Percentiles rank a stretch among this genome's conserved stretches.
Evolutionary conservation across 2,888 invertebrate genomes (phyloP).

Genomic region (Busseola fusca): DNA sequence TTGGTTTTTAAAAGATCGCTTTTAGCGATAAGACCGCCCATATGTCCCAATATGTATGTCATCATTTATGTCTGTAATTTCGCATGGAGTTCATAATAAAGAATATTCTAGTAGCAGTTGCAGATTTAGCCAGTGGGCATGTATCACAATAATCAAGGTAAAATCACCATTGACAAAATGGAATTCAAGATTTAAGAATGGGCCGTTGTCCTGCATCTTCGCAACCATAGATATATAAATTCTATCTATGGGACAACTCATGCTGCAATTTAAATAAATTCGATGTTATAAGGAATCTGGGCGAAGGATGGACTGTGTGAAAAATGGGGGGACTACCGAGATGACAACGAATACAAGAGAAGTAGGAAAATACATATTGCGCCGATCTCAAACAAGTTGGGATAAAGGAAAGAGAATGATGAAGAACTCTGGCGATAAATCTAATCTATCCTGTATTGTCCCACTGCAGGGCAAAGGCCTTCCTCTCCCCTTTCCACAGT

Average conservation of each 20-base stretch:
- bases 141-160: too few relatives aligned
- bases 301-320: neutral
- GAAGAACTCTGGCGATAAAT: neutral
- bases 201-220: neutral
- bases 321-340: neutral
- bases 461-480: too few relatives aligned
- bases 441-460: too few relatives aligned
- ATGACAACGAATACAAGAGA: neutral
- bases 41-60: neutral
- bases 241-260: neutral
- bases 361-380: neutral
- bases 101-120: too few relatives aligned
- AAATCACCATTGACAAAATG: neutral
- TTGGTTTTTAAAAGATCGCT: neutral
- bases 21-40: neutral
- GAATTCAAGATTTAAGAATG: neutral
- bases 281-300: neutral
- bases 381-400: neutral
- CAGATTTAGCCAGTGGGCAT: neutral
- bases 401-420: neutral
- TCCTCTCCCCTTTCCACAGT: too few relatives aligned
- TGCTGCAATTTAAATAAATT: constrained; percentile 9
- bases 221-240: too few relatives aligned
- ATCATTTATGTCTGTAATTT: neutral
- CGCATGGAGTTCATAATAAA: too few relatives aligned